Evolutionary conservation across 1,140 invertebrate genomes (phyloP).

Genomic region (Aphidius gifuensis): DNA sequence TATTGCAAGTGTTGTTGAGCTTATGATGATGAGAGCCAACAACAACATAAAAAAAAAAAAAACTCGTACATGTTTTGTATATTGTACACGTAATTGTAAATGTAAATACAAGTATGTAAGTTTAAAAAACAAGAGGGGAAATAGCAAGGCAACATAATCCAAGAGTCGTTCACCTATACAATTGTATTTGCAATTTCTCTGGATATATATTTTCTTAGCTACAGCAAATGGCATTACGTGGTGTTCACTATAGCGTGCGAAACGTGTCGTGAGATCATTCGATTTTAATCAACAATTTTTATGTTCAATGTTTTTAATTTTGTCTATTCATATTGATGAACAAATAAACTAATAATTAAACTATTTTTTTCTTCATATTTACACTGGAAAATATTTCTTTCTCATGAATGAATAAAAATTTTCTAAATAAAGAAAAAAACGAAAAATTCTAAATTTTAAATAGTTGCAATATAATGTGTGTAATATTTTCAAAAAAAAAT

Average conservation of each 20-base stretch:
- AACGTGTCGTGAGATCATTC: constrained; percentile 24
- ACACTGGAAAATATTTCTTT: neutral
- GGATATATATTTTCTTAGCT: neutral
- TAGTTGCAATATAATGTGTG: too few species aligned
- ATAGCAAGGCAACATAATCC: constrained; percentile 17
- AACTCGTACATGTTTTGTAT: too few species aligned
- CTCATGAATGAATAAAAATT: too few species aligned
- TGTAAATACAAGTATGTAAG: neutral
- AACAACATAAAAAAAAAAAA: too few species aligned
- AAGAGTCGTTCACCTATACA: constrained; percentile 21
- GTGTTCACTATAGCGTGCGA: constrained; percentile 12
- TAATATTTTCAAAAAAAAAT: too few species aligned
- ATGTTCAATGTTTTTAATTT: neutral
- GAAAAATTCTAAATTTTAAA: too few species aligned
- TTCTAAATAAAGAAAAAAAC: too few species aligned
- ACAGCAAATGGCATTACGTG: constrained; percentile 7
- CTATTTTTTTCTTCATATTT: neutral
- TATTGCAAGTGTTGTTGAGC: too few species aligned
- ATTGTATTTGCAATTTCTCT: constrained; percentile 2
- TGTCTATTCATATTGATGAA: neutral
- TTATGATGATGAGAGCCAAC: too few species aligned
- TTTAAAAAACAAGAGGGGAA: constrained; percentile 7
- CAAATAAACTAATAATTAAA: too few species aligned
- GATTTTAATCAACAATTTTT: constrained; percentile 8
- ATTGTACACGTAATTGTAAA: too few species aligned